Evolutionary conservation across 2,113 vertebrate genomes (phyloP), one percentile per base, ranked within the genome.

Genomic region (Ictidomys tridecemlineatus): DNA sequence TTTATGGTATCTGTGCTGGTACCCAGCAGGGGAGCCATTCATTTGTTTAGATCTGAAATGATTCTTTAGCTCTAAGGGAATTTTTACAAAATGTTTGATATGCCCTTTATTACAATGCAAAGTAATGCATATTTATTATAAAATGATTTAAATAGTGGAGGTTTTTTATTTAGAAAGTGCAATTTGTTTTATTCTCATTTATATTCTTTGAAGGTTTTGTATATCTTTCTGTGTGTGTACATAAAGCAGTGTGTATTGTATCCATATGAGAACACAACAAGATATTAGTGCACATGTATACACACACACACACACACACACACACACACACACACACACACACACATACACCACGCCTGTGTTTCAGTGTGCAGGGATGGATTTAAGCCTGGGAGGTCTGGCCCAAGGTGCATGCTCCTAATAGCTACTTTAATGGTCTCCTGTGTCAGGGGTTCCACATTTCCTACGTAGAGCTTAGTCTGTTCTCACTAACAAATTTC

Each of bases 321-420:
- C 34, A 61, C 58, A 61, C 58, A 24, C 58, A 61, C 58, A 61
- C 58, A 45, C 6, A 73, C n/a, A 63, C 14, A 53, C 0, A 61
- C 58, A 45, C 6, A 73, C n/a, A 63, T 11, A 53, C 0, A 30
- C 53, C 14, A 8, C 8, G 53, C 0, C 3, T 11, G 5, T 42
- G 42, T 45, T 67, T 78, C 53, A 32, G 37, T 45, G 42, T 30
- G 26, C 32, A 72, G 63, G 53, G 12, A 5, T 22, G 7, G 39
- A 73, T 58, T 51, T 85, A 56, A 92, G 63, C 4, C 2, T 28
- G 30, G 37, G 28, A 34, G 28, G 10, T 30, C 48, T 78, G 70
- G 9, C 11, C 28, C 24, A 28, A 48, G 30, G 3, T 42, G 4
- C 30, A 13, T 14, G 0, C 12, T 67, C 20, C 26, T 56, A 24